Conservation (phyloP, 2,113 vertebrate genomes). For the Sigmodon hispidus region DNA sequence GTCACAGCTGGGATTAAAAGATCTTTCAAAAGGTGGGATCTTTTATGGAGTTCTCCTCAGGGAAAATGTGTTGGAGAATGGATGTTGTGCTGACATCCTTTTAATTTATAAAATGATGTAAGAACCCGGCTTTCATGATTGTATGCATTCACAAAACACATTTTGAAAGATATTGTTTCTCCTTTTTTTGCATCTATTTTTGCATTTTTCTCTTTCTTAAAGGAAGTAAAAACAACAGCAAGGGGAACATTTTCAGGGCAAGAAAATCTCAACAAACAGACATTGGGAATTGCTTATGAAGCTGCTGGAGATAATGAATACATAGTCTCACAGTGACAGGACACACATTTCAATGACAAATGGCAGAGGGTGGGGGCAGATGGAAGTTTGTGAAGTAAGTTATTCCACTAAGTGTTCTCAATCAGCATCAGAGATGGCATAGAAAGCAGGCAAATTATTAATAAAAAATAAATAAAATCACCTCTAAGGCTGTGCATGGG, state of each 20-base stretch:
- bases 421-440: constrained; percentile 63
- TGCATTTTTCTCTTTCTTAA: constrained; percentile 39
- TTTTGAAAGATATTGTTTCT: constrained; percentile 45
- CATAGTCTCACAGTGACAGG: background rate
- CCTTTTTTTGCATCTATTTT: constrained; percentile 60
- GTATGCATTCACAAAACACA: constrained; percentile 55
- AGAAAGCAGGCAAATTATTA: constrained; percentile 78
- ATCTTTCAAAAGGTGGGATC: constrained; percentile 40
- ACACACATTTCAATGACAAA: constrained; percentile 46
- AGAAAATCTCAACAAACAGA: constrained; percentile 64
- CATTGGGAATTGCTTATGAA: constrained; percentile 52
- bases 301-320: constrained; percentile 70
- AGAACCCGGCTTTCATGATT: constrained; percentile 30
- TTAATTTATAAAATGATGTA: background rate
- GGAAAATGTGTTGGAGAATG: background rate
- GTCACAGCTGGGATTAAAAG: constrained; percentile 60
- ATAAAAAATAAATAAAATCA: constrained; percentile 75
- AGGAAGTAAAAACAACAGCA: constrained; percentile 27
- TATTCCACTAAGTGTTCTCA: constrained; percentile 77
- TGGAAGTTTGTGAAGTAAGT: constrained; percentile 64
- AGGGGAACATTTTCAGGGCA: constrained; percentile 57
- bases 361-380: constrained; percentile 54
- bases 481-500: constrained; percentile 59
- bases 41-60: background rate
- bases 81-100: background rate